phyloP scores from a whole-genome alignment of 2,797 vertebrate genomes.

The Alcedo atthis region DNA sequence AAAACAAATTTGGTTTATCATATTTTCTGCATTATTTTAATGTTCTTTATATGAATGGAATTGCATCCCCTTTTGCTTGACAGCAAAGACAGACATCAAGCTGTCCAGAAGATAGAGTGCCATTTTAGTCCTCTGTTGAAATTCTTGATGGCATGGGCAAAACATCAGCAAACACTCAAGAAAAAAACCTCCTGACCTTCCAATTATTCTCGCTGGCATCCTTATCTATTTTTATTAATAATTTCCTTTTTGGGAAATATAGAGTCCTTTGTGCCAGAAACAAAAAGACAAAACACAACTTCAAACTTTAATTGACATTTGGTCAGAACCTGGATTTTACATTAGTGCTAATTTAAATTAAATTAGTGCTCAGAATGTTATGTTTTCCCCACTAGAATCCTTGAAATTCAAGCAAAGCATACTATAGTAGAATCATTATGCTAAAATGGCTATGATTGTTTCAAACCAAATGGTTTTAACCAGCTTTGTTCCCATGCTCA shows the following conservation, averaged over 20 bases:
- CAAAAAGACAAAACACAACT: neutral
- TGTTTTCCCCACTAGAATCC: slow-evolving; percentile 8
- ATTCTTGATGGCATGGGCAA: slow-evolving; percentile 58
- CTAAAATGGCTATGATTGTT: slow-evolving; percentile 15
- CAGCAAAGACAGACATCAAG: slow-evolving; percentile 71
- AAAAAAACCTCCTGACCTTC: slow-evolving; percentile 29
- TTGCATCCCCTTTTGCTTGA: slow-evolving; percentile 54
- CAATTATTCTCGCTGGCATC: slow-evolving; percentile 56
- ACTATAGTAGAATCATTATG: neutral
- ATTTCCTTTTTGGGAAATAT: slow-evolving; percentile 12
- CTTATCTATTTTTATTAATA: slow-evolving; percentile 25
- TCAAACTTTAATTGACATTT: neutral
- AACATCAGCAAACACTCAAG: slow-evolving; percentile 58
- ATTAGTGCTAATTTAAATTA: neutral
- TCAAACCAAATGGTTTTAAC: slow-evolving; percentile 17
- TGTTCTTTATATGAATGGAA: slow-evolving; percentile 55
- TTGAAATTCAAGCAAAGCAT: slow-evolving; percentile 4
- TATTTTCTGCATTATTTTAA: slow-evolving; percentile 61
- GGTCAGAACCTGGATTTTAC: neutral
- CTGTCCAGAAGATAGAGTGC: slow-evolving; percentile 66
- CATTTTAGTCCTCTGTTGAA: slow-evolving; percentile 64
- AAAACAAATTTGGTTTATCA: slow-evolving; percentile 35
- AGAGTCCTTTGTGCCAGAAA: neutral
- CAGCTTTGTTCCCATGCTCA: slow-evolving; percentile 22
- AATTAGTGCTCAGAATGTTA: slow-evolving; percentile 8